Evolutionary conservation across 2,113 vertebrate genomes (phyloP).

Genomic region (Mastomys natalensis): DNA sequence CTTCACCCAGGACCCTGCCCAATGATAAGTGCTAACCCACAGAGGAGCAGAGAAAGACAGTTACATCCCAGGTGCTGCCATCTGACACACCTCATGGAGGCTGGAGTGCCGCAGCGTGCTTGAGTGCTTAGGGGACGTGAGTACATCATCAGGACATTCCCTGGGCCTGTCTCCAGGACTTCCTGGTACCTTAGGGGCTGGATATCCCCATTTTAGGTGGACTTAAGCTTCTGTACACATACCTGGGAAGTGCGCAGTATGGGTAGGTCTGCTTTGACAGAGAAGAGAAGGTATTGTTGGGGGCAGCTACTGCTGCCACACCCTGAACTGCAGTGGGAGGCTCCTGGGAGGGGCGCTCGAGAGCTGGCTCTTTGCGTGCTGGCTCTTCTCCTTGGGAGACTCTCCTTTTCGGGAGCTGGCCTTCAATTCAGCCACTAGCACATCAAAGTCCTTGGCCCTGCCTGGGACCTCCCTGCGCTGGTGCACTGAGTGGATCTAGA

Average conservation of each 20-base stretch:
- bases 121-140: neutral
- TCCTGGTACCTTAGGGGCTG: neutral
- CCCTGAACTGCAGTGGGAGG: conserved; percentile 83
- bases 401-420: conserved; percentile 87
- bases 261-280: conserved; percentile 87
- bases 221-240: neutral
- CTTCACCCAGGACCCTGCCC: conserved; percentile 55
- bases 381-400: conserved; percentile 90
- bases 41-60: conserved; percentile 15
- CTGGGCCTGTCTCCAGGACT: neutral
- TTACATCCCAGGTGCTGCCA: neutral
- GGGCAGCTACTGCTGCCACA: conserved; percentile 73
- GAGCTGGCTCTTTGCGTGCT: conserved; percentile 81
- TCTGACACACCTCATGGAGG: neutral
- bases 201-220: neutral
- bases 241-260: conserved; percentile 91
- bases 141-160: neutral
- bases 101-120: neutral
- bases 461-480: conserved; percentile 94
- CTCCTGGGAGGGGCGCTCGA: conserved; percentile 76
- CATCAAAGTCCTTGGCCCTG: conserved; percentile 95
- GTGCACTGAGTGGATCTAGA: conserved; percentile 95
- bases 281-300: conserved; percentile 84
- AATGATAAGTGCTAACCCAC: neutral
- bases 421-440: conserved; percentile 94